Evolutionary conservation across 2,113 vertebrate species (phyloP), one percentile per base, ranked within the genome.

Genomic region (Reinhardtius hippoglossoides): DNA sequence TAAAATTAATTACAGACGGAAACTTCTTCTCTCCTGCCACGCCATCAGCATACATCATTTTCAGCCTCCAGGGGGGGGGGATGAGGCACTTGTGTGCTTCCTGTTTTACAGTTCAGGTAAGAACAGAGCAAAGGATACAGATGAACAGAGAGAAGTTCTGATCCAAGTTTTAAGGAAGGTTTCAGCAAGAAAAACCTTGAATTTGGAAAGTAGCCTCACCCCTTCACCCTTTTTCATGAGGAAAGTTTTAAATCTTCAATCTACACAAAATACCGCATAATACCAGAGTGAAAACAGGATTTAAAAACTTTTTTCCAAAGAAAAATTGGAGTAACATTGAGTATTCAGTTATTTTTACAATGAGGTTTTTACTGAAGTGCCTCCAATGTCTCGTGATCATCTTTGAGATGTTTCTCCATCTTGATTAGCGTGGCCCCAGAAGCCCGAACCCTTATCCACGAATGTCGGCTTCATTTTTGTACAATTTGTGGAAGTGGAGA

Each of bases 1-100:
- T 87, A 20, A 79, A 87, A 87, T 89, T 84, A 90, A 92, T 88
- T 85, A 90, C 70, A 73, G 73, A 73, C 80, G 56, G 78, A 81
- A 88, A 84, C 62, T 58, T 82, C 58, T 74, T 90, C 85, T 80
- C 69, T 71, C 54, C 72, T 71, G 72, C 68, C 26, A 40, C 16
- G 9, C 72, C 67, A 77, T 83, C 85, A 81, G 71, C 65, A 85
- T 86, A 80, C 59, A 80, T 82, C 76, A 79, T 58, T 42, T 72
- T 12, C 62, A 82, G 55, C 26, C 59, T 77, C 56, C 57, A 58
- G 64, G 69, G 2, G 54, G 1, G n/a, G 4, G 50, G 23, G n/a
- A 24, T 21, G 57, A 57, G 74, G 50, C 24, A 14, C 55, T 54
- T 83, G 16, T 55, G 31, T 31, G 42, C 62, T 69, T 50, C 68